These are phyloP conservation scores for Rhinopomastus cyanomelas DNA, from an alignment of 2,113 vertebrate species.

Conservation along the genomic window DNA sequence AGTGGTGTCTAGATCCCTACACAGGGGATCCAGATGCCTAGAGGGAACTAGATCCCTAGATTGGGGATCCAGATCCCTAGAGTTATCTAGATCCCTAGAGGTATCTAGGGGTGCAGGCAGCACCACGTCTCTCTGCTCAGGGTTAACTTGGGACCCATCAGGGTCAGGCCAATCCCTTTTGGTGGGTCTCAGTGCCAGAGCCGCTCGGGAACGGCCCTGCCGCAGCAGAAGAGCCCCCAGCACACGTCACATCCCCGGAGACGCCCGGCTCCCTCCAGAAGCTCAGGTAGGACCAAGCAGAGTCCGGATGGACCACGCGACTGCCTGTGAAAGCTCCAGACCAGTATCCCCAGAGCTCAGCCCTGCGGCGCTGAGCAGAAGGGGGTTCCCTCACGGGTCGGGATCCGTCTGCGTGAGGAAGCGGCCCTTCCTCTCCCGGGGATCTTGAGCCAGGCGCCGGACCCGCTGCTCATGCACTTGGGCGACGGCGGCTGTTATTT, in stretches of 20 bases:
- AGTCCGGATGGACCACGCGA: not conserved
- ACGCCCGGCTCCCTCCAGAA: not conserved
- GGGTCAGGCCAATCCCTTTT: not conserved
- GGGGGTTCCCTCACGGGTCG: not conserved
- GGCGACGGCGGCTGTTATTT: constrained; percentile 46
- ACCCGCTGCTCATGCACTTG: not conserved
- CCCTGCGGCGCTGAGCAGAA: fast-evolving
- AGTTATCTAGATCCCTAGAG: no score
- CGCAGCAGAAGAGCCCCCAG: not conserved
- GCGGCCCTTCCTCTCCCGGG: not conserved
- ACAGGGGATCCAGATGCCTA: no score
- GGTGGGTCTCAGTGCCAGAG: fast-evolving
- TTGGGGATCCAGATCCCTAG: no score
- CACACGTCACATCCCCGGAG: not conserved
- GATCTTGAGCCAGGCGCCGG: not conserved
- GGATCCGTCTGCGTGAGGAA: not conserved
- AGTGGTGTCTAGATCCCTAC: no score
- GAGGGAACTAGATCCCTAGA: no score
- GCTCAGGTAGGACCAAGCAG: not conserved
- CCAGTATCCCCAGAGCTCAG: fast-evolving
- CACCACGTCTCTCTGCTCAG: not conserved
- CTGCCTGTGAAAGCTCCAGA: no score
- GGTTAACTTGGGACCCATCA: not conserved
- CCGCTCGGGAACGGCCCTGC: not conserved
- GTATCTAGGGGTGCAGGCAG: no score